These are phyloP conservation scores for Smutsia temminckii DNA, from an alignment of 2,797 vertebrate species.

Conservation along the genomic window DNA sequence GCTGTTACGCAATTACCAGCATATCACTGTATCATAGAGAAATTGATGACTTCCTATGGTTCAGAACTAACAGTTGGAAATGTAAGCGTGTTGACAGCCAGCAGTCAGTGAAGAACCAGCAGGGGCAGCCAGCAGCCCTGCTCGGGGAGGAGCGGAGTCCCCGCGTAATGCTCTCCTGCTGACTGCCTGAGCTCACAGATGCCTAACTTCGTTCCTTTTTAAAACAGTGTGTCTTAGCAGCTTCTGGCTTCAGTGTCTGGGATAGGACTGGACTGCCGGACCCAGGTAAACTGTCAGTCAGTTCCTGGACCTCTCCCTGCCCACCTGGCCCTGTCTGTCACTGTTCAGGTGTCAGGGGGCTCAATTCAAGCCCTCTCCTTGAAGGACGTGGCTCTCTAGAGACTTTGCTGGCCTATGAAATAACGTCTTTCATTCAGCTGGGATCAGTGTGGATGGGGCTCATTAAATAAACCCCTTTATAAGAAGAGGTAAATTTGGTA, in stretches of 20 bases:
- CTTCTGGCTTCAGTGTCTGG: background rate
- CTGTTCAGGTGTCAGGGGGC: background rate
- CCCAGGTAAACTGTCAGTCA: background rate
- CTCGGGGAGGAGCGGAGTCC: background rate
- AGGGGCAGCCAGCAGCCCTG: background rate
- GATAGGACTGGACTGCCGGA: background rate
- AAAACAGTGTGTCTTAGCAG: background rate
- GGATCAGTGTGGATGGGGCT: slow-evolving; percentile 2
- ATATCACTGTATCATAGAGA: background rate
- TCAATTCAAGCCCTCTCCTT: too few relatives aligned
- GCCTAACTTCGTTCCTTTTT: background rate
- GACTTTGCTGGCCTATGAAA: slow-evolving; percentile 28
- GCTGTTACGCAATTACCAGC: background rate
- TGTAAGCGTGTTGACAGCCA: too few relatives aligned
- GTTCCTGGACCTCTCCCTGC: background rate
- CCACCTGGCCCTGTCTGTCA: background rate
- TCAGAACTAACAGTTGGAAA: background rate
- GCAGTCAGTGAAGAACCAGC: background rate
- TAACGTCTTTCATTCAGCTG: slow-evolving; percentile 21
- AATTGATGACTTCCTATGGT: background rate
- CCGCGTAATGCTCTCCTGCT: background rate
- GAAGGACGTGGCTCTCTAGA: slow-evolving; percentile 2
- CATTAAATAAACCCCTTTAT: slow-evolving; percentile 63
- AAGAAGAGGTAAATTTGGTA: slow-evolving; percentile 69
- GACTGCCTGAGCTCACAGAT: background rate